phyloP scores from a whole-genome alignment of 2,888 invertebrate species.

The Eilema sororculum region DNA sequence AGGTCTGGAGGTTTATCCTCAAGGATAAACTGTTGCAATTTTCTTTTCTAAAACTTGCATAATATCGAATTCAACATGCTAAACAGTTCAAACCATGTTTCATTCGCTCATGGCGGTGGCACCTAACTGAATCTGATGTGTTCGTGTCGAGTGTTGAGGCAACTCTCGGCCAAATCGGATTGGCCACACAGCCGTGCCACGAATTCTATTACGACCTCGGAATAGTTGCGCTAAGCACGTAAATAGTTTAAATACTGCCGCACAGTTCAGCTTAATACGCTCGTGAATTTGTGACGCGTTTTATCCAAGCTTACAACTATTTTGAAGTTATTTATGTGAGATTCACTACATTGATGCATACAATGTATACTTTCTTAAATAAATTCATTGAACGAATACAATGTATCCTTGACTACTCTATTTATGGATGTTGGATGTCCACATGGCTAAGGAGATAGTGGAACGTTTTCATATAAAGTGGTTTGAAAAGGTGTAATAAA shows the following conservation, averaged over 20 bases:
- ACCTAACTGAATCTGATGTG: slow-evolving; percentile 54
- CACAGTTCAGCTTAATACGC: slow-evolving; percentile 33
- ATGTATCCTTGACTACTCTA: neutral
- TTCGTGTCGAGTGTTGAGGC: slow-evolving; percentile 31
- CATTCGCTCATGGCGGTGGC: slow-evolving; percentile 20
- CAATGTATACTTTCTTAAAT: neutral
- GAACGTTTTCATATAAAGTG: too few relatives aligned
- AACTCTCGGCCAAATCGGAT: slow-evolving; percentile 58
- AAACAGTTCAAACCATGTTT: slow-evolving; percentile 12
- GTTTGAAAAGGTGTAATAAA: too few relatives aligned
- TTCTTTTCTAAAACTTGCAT: neutral
- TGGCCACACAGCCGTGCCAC: slow-evolving; percentile 41
- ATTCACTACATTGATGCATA: neutral
- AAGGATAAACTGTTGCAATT: too few relatives aligned
- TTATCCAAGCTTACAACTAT: neutral
- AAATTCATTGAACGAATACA: neutral
- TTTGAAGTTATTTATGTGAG: neutral
- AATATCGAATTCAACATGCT: slow-evolving; percentile 23
- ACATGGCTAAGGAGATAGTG: too few relatives aligned
- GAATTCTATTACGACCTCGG: slow-evolving; percentile 45
- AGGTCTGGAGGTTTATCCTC: too few relatives aligned
- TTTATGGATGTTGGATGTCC: neutral
- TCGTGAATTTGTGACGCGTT: slow-evolving; percentile 9
- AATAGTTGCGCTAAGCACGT: slow-evolving; percentile 48
- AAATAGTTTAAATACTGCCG: slow-evolving; percentile 52